phyloP scores from a whole-genome alignment of 2,888 invertebrate genomes.

The Drosophila mettleri region DNA sequence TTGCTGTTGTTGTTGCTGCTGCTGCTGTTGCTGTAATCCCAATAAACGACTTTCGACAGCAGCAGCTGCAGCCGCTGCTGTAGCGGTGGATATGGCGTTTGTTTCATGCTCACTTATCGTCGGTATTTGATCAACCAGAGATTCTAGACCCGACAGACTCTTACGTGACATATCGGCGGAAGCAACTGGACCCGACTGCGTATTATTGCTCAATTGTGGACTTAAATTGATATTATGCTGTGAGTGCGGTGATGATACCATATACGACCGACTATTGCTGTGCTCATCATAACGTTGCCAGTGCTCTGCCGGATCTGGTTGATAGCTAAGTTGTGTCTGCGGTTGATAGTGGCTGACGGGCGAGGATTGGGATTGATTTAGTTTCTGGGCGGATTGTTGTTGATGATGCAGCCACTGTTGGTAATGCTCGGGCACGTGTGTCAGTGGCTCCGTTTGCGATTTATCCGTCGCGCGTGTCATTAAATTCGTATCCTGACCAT shows the following conservation, averaged over 20 bases:
- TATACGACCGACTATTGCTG: constrained; percentile 39
- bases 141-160: constrained; percentile 94
- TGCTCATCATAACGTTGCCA: constrained; percentile 64
- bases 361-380: constrained; percentile 22
- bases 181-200: constrained; percentile 36
- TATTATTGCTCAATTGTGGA: constrained; percentile 31
- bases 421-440: constrained; percentile 53
- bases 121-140: constrained; percentile 95
- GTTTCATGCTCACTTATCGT: constrained; percentile 91
- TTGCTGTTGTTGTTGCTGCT: constrained; percentile 55
- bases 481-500: constrained; percentile 25
- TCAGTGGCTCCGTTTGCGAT: constrained; percentile 19
- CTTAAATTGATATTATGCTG: constrained; percentile 39
- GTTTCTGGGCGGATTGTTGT: constrained; percentile 41
- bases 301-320: constrained; percentile 39
- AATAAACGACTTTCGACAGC: constrained; percentile 76
- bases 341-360: constrained; percentile 28
- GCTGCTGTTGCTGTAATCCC: constrained; percentile 71
- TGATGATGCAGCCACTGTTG: constrained; percentile 61
- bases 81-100: constrained; percentile 53
- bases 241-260: constrained; percentile 60
- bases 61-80: constrained; percentile 69
- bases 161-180: constrained; percentile 92
- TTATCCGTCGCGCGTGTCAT: constrained; percentile 18
- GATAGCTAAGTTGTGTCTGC: constrained; percentile 18